phyloP scores from a whole-genome alignment of 2,888 invertebrate genomes.

The Eucriotettix oculatus region DNA sequence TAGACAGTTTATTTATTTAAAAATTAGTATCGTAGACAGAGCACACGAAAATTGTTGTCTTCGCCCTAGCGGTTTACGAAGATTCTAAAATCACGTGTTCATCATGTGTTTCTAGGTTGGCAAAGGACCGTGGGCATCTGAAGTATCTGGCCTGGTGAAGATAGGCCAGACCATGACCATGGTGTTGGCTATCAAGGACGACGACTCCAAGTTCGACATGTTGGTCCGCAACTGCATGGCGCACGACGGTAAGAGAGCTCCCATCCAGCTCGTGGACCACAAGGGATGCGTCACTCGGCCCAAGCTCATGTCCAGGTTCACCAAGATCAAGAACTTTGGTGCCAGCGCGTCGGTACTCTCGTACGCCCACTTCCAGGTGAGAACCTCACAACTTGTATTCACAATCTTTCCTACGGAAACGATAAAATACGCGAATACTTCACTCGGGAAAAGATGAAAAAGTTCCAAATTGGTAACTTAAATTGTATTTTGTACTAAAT shows the following conservation, averaged over 20 bases:
- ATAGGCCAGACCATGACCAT: conserved; percentile 95
- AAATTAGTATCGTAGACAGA: too few species aligned
- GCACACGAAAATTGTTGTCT: too few species aligned
- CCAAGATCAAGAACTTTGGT: conserved; percentile 89
- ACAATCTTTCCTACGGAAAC: too few species aligned
- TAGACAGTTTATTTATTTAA: too few species aligned
- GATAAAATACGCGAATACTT: too few species aligned
- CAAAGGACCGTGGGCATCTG: conserved; percentile 89
- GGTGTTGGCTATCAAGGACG: conserved; percentile 89
- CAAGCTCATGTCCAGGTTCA: conserved; percentile 83
- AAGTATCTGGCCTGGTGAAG: conserved; percentile 84
- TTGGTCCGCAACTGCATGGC: conserved; percentile 86
- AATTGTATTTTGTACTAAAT: too few species aligned
- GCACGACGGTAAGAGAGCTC: conserved; percentile 84
- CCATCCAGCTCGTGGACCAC: conserved; percentile 84
- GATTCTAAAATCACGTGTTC: too few species aligned
- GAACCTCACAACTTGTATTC: conserved; percentile 8
- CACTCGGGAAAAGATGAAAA: too few species aligned
- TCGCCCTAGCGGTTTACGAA: too few species aligned
- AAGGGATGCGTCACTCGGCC: conserved; percentile 83
- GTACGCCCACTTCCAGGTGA: conserved; percentile 74
- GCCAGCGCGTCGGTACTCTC: conserved; percentile 82
- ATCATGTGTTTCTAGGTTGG: conserved; percentile 36
- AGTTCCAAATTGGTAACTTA: too few species aligned
- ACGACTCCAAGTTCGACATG: conserved; percentile 92